phyloP scores from a whole-genome alignment of 92 coral and sea anemone species.

The Palythoa caribaeorum region DNA sequence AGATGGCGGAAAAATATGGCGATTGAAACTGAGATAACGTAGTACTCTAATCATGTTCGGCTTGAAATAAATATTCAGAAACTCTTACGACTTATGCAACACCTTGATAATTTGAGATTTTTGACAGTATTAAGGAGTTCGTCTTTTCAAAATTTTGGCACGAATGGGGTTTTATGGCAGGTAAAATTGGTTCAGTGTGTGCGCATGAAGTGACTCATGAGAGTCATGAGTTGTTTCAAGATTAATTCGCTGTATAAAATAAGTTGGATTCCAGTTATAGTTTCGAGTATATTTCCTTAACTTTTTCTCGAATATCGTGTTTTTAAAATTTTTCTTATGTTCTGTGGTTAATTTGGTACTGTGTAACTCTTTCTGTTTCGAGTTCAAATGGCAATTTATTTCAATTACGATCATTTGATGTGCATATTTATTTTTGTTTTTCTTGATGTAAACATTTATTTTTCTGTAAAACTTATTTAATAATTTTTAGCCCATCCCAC shows the following conservation, averaged over 20 bases:
- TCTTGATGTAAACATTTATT: not conserved
- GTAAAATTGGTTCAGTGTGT: conserved; percentile 2
- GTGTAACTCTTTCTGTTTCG: not conserved
- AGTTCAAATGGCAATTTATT: no score
- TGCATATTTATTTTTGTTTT: not conserved
- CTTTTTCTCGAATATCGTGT: not conserved
- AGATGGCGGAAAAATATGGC: conserved; percentile 10
- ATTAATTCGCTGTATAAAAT: not conserved
- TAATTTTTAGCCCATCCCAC: not conserved
- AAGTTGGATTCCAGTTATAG: not conserved
- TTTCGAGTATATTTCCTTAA: not conserved
- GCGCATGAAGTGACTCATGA: conserved; percentile 7
- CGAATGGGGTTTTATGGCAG: conserved; percentile 5
- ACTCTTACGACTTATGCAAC: conserved; percentile 1
- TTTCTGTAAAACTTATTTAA: no score
- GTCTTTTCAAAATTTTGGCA: not conserved
- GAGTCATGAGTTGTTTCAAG: not conserved
- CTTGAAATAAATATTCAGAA: conserved; percentile 6
- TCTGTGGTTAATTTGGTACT: not conserved
- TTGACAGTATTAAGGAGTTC: conserved; percentile 7
- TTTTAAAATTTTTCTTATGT: not conserved
- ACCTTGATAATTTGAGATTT: not conserved
- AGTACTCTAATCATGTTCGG: not conserved
- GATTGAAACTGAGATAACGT: not conserved
- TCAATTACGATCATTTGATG: not conserved